Conservation (phyloP, 2,888 invertebrate genomes). For the Plebejus melissa region DNA sequence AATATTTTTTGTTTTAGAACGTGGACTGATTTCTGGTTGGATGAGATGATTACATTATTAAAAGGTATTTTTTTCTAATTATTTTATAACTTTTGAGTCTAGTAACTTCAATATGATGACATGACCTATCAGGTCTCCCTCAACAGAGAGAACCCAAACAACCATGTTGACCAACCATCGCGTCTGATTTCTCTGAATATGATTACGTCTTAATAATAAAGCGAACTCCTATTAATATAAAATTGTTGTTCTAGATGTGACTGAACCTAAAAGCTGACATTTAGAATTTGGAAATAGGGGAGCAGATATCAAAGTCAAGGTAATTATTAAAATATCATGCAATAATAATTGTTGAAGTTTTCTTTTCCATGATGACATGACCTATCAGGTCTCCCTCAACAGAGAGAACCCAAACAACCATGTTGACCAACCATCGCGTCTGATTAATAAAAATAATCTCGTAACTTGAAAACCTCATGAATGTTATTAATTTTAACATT, state of each 20-base stretch:
- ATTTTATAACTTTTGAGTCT: neutral
- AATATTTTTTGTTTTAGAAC: neutral
- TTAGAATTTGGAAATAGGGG: neutral
- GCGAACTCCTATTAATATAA: neutral
- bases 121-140: constrained; percentile 72
- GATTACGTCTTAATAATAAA: neutral
- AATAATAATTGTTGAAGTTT: neutral
- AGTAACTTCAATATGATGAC: constrained; percentile 52
- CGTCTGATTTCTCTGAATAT: constrained; percentile 35
- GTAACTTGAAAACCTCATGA: neutral
- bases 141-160: constrained; percentile 69
- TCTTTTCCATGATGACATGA: constrained; percentile 53
- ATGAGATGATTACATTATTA: neutral
- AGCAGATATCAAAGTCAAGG: neutral
- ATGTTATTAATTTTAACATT: neutral
- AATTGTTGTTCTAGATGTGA: neutral
- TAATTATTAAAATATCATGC: neutral
- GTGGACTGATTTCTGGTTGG: neutral
- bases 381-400: constrained; percentile 73
- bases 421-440: constrained; percentile 45
- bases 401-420: constrained; percentile 65
- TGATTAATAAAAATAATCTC: neutral
- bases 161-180: constrained; percentile 49
- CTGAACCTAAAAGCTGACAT: neutral
- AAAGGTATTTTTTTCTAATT: neutral